Evolutionary conservation across 2,888 invertebrate species (phyloP).

Genomic region (Muscina levida): DNA sequence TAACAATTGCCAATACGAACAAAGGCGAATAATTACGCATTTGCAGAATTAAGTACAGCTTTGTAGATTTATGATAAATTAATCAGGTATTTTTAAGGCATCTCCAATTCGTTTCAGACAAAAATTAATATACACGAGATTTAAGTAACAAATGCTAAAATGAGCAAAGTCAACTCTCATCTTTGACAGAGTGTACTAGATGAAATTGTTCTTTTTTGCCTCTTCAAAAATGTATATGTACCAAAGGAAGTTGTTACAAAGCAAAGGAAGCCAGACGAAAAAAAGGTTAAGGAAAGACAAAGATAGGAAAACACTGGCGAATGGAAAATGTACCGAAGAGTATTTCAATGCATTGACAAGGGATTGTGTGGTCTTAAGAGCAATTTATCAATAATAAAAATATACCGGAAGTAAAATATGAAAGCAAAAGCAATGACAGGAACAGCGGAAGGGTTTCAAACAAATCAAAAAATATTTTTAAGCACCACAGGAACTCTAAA

Average conservation of each 20-base stretch:
- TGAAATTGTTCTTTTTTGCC: constrained; percentile 1
- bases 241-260: constrained; percentile 27
- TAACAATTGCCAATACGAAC: too few relatives aligned
- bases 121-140: too few relatives aligned
- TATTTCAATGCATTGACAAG: constrained; percentile 27
- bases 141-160: too few relatives aligned
- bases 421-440: neutral
- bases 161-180: neutral
- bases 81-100: too few relatives aligned
- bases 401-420: constrained; percentile 16
- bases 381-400: constrained; percentile 40
- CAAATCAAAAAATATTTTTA: constrained; percentile 31
- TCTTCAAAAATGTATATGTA: constrained; percentile 1
- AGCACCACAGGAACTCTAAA: constrained; percentile 22
- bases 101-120: too few relatives aligned
- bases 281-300: constrained; percentile 6
- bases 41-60: too few relatives aligned
- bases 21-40: too few relatives aligned
- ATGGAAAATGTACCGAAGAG: neutral
- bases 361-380: constrained; percentile 27
- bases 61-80: too few relatives aligned
- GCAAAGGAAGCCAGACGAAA: neutral
- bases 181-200: neutral
- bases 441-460: constrained; percentile 35
- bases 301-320: neutral